These are phyloP conservation scores for Drosophila sechellia DNA, from an alignment of 1,140 invertebrate species.

Conservation along the genomic window DNA sequence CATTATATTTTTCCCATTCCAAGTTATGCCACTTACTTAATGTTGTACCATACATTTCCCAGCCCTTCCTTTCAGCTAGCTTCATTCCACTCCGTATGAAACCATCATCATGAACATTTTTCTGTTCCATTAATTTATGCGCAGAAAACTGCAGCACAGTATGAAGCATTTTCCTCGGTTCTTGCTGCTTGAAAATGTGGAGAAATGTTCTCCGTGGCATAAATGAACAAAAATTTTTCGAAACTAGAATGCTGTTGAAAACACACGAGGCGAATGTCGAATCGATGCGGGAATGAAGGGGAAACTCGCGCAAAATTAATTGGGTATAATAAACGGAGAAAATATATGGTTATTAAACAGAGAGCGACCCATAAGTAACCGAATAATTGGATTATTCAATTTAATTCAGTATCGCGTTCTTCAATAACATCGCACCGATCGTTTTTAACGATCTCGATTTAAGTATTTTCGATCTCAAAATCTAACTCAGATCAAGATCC, in stretches of 20 bases:
- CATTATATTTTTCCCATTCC: slow-evolving; percentile 1
- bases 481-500: too few species aligned
- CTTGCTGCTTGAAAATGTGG: slow-evolving; percentile 43
- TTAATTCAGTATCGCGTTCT: background rate
- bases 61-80: slow-evolving; percentile 15
- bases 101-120: slow-evolving; percentile 3
- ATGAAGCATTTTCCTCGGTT: slow-evolving; percentile 49
- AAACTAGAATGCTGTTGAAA: slow-evolving; percentile 41
- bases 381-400: slow-evolving; percentile 23
- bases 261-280: slow-evolving; percentile 11
- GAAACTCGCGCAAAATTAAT: slow-evolving; percentile 49
- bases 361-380: slow-evolving; percentile 26
- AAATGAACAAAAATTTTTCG: slow-evolving; percentile 44
- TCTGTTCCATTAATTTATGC: slow-evolving; percentile 67
- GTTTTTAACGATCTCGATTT: too few species aligned
- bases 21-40: slow-evolving; percentile 19
- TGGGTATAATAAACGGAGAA: slow-evolving; percentile 31
- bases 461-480: too few species aligned
- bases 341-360: slow-evolving; percentile 41
- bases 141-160: slow-evolving; percentile 67
- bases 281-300: background rate
- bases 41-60: slow-evolving; percentile 37
- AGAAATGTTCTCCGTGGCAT: slow-evolving; percentile 32
- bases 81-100: slow-evolving; percentile 11
- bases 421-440: too few species aligned